phyloP scores from a whole-genome alignment of 2,113 vertebrate species.

The Neofelis nebulosa region DNA sequence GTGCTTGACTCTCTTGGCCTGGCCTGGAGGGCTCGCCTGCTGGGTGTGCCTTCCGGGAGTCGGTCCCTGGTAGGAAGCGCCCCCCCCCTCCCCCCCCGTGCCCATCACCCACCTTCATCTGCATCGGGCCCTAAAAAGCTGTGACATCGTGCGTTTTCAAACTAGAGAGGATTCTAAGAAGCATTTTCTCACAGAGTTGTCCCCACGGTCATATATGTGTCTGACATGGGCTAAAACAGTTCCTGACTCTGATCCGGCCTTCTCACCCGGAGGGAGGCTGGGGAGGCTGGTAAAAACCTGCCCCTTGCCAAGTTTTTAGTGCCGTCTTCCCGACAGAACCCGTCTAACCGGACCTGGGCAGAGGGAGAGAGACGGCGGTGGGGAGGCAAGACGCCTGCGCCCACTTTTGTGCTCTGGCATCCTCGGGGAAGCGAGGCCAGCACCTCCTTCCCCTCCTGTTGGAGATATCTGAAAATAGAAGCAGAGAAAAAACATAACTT shows the following conservation, averaged over 20 bases:
- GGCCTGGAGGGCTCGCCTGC: not conserved
- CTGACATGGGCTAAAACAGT: not conserved
- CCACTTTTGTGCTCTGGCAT: not conserved
- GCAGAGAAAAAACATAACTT: not conserved
- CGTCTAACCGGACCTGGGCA: not conserved
- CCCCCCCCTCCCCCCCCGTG: accelerated
- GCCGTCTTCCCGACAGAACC: not conserved
- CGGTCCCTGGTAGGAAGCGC: no score
- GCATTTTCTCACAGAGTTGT: not conserved
- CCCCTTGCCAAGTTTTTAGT: not conserved
- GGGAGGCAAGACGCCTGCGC: not conserved
- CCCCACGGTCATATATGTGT: not conserved
- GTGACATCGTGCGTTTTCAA: not conserved
- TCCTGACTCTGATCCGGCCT: not conserved
- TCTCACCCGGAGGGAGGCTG: not conserved
- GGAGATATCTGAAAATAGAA: not conserved
- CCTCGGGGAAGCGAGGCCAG: not conserved
- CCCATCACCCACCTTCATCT: not conserved
- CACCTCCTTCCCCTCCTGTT: not conserved
- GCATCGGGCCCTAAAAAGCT: not conserved
- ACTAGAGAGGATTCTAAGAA: not conserved
- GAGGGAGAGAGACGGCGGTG: not conserved
- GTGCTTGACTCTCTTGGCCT: not conserved
- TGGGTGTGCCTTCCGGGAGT: not conserved
- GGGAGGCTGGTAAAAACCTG: not conserved